Evolutionary conservation across 2,113 vertebrate genomes (phyloP), one percentile per base, ranked within the genome.

Genomic region (Archocentrus centrarchus): DNA sequence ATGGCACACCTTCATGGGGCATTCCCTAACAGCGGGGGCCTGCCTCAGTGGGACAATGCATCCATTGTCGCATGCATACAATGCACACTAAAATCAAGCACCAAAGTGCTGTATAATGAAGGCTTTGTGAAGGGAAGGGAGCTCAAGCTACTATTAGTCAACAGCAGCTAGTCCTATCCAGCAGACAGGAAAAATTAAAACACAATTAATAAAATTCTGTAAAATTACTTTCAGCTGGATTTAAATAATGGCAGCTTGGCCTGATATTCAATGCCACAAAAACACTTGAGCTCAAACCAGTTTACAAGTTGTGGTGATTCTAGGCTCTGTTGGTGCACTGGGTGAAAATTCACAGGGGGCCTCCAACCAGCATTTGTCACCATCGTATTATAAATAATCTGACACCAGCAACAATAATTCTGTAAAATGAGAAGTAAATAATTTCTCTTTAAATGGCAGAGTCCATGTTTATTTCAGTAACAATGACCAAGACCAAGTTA

Each of bases 31-130:
- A 24, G 27, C 41, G 44, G 64, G 10, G 9, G 39, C 9, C 10
- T 11, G 3, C 3, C 39, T 41, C 39, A 41, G 10, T 3, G 39
- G 11, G 64, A 68, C 0, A 47, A 0, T 47, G 39, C 64, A 47
- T 8, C 15, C 39, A 27, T 39, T 39, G 61, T 11, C 35, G 37
- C 61, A n/a, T 63, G 3, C 1, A 0, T 11, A 63, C 32, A 63
- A 37, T 18, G 37, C 60, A 62, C 35, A 39, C 2, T 63, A 39
- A 63, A 61, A 62, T 18, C 1, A 35, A 64, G 11, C 35, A 22
- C n/a, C 63, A 66, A 66, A 0, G 39, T 24, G 0, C 13, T 10
- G 37, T 22, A 44, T 39, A 10, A 6, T 44, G 22, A 66, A 66
- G 11, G 13, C 2, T 47, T 47, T 14, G 11, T 47, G 44, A 47